Conservation (phyloP, 2,888 invertebrate genomes). For the Hypomecis atomaria region DNA sequence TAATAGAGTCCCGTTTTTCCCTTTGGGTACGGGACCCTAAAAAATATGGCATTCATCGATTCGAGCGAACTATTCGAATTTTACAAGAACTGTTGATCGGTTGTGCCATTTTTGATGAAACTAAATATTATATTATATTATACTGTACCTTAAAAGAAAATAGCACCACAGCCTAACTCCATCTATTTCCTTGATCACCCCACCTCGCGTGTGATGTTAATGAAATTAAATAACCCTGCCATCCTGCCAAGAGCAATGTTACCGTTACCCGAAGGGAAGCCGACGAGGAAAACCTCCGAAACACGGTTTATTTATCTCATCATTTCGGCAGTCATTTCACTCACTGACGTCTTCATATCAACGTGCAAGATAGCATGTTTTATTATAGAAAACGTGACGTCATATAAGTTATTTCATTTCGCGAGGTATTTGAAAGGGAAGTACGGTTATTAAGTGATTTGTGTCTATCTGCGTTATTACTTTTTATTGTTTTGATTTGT, state of each 20-base stretch:
- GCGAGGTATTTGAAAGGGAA: not conserved
- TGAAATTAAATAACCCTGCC: constrained; percentile 28
- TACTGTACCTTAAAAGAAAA: too few relatives aligned
- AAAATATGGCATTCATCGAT: too few relatives aligned
- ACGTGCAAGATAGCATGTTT: constrained; percentile 15
- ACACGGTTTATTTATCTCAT: constrained; percentile 31
- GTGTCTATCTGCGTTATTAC: not conserved
- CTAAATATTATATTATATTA: too few relatives aligned
- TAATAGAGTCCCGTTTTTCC: too few relatives aligned
- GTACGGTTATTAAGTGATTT: not conserved
- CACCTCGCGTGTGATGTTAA: constrained; percentile 28
- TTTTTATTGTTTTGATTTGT: not conserved
- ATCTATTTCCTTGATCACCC: constrained; percentile 1
- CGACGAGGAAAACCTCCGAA: constrained; percentile 20
- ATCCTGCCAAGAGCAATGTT: constrained; percentile 25
- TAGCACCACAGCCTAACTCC: not conserved
- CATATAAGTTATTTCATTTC: constrained; percentile 12
- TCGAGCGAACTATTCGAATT: too few relatives aligned
- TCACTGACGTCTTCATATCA: constrained; percentile 27
- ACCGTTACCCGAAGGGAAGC: constrained; percentile 24
- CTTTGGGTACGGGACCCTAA: too few relatives aligned
- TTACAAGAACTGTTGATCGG: too few relatives aligned
- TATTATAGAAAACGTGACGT: constrained; percentile 12
- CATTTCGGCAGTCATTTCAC: constrained; percentile 26
- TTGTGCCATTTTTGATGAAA: too few relatives aligned